Conservation (phyloP, 2,888 invertebrate genomes). For the Allophyes oxyacanthae region DNA sequence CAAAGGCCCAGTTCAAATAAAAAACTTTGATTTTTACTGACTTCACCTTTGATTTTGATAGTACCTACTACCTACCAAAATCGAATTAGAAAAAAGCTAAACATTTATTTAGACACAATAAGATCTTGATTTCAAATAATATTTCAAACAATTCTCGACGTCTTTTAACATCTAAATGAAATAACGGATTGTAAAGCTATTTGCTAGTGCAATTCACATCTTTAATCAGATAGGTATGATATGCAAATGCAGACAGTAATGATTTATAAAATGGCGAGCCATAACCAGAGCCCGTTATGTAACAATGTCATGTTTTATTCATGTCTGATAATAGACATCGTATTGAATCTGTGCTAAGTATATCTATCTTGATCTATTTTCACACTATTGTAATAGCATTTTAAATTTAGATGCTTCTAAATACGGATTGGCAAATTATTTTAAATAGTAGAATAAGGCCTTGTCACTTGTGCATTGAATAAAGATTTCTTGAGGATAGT, state of each 20-base stretch:
- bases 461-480: constrained; percentile 16
- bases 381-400: constrained; percentile 43
- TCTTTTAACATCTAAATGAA: constrained; percentile 38
- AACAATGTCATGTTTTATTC: constrained; percentile 55
- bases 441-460: constrained; percentile 27
- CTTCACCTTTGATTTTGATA: too few species aligned
- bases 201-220: constrained; percentile 42
- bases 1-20: too few species aligned
- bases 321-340: constrained; percentile 34
- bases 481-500: constrained; percentile 28
- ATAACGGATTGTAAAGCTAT: constrained; percentile 34
- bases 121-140: constrained; percentile 6
- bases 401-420: constrained; percentile 38
- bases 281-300: constrained; percentile 55
- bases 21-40: too few species aligned
- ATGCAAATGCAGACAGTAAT: constrained; percentile 55
- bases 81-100: background rate
- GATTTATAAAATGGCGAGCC: constrained; percentile 59
- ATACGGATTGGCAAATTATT: constrained; percentile 16
- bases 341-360: constrained; percentile 28
- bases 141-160: constrained; percentile 16
- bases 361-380: constrained; percentile 50
- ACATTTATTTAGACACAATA: background rate
- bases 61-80: too few species aligned
- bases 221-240: constrained; percentile 56